Conservation (phyloP, 2,888 invertebrate genomes). For the Trypoxylon attenuatum region DNA sequence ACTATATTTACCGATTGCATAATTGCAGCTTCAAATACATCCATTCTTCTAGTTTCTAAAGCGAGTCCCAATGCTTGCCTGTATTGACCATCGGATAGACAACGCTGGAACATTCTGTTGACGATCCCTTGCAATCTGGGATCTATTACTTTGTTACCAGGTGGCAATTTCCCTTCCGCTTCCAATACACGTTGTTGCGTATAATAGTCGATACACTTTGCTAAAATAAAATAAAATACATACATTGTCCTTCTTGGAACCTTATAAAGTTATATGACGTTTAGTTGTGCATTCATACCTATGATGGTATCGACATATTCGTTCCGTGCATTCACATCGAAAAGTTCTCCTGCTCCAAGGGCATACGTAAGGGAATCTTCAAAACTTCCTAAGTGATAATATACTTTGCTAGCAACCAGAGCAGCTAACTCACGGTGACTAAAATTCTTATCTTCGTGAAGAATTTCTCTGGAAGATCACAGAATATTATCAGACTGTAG, state of each 20-base stretch:
- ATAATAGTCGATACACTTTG: conserved; percentile 98
- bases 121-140: conserved; percentile 93
- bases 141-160: conserved; percentile 83
- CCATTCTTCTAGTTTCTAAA: conserved; percentile 97
- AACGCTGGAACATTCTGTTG: conserved; percentile 97
- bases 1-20: conserved; percentile 81
- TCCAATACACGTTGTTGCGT: conserved; percentile 89
- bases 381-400: conserved; percentile 97
- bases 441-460: conserved; percentile 94
- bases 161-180: conserved; percentile 80
- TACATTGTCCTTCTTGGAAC: not conserved
- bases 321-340: conserved; percentile 94
- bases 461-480: conserved; percentile 83
- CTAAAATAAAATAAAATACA: conserved; percentile 73
- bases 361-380: conserved; percentile 98
- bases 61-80: conserved; percentile 97
- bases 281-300: conserved; percentile 73
- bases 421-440: conserved; percentile 95
- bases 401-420: conserved; percentile 97
- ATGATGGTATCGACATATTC: conserved; percentile 98
- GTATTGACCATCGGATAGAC: conserved; percentile 95
- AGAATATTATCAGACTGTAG: not conserved
- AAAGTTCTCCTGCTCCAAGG: conserved; percentile 94
- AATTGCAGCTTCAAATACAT: conserved; percentile 95
- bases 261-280: not conserved